Evolutionary conservation across 1,140 invertebrate genomes (phyloP).

Genomic region (Drosophila kepulauana): DNA sequence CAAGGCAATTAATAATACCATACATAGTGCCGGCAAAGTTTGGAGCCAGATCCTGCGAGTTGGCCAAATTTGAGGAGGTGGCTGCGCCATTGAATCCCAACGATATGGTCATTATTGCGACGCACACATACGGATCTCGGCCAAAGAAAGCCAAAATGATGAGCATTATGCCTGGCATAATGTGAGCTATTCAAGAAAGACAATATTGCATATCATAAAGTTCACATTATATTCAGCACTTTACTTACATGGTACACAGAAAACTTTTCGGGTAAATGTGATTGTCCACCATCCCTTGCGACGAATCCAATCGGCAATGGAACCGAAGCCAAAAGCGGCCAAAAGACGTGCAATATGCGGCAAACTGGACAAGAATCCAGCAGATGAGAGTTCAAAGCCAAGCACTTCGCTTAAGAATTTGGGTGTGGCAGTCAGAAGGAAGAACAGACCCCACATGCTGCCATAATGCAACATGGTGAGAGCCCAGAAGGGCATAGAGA

Average conservation of each 20-base stretch:
- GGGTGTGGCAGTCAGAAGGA: conserved; percentile 94
- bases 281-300: conserved; percentile 87
- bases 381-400: conserved; percentile 92
- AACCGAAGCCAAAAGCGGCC: conserved; percentile 89
- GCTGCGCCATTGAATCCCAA: conserved; percentile 93
- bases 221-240: not conserved
- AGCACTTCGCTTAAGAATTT: conserved; percentile 93
- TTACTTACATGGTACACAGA: conserved; percentile 89
- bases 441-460: conserved; percentile 92
- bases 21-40: conserved; percentile 92
- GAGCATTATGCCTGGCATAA: conserved; percentile 89
- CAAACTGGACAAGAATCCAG: conserved; percentile 89
- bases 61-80: conserved; percentile 92
- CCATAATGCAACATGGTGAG: conserved; percentile 90
- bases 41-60: conserved; percentile 89
- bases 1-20: conserved; percentile 90
- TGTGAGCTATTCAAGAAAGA: conserved; percentile 87
- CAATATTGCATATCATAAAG: not conserved
- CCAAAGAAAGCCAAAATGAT: conserved; percentile 89
- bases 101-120: conserved; percentile 90
- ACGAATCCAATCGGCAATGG: conserved; percentile 88
- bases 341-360: conserved; percentile 89
- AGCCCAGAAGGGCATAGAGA: conserved; percentile 89
- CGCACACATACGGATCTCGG: conserved; percentile 88
- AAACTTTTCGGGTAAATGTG: conserved; percentile 89